Evolutionary conservation across 2,888 invertebrate species (phyloP), one percentile per base, ranked within the genome.

Genomic region (Euphydryas editha): DNA sequence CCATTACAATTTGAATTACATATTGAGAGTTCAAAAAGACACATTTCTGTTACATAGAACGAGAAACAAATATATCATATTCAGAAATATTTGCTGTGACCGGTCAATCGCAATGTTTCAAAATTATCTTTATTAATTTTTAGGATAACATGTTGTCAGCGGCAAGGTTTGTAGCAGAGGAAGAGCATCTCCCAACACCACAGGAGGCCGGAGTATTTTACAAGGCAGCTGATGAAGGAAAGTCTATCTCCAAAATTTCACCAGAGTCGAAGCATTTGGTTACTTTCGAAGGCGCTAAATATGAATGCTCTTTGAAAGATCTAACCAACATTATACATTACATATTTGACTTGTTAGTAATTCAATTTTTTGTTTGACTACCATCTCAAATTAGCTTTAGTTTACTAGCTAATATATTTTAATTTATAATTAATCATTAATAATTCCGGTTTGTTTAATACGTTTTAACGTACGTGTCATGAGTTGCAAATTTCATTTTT

Each of bases 131-230:
- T 3, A 8, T 10, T 15, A 39, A 8, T 39, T 39, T 59, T 6
- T 72, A 92, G 92, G 88, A 90, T n/a, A 91, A 86, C 68, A 92
- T 92, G 90, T 68, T 89, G 15, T 70, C 82, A 15, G 90, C 90
- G 3, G 87, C 88, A 0, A 76, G 65, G 5, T 83, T 79, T 62
- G 73, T 91, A 63, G 82, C 80, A 0, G 76, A 76, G 1, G 78
- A 79, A 2, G 70, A 82, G 0, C 69, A 67, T 0, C 69, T 90
- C 0, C 88, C 92, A 0, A 75, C 80, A 0, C 92, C 92, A 0
- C 39, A 60, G 0, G 81, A 88, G 17, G 81, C 78, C 0, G 86
- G 86, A 0, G 86, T 90, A 0, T 71, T 65, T 59, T 89, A 89
- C 71, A 80, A 81, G 59, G 75, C 82, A 0, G 57, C 62, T 0